Percentiles rank a stretch among this genome's conserved stretches.
These are phyloP conservation scores for Strigamia crassipes DNA, from an alignment of 2,888 invertebrate genomes.

Conservation along the genomic window DNA sequence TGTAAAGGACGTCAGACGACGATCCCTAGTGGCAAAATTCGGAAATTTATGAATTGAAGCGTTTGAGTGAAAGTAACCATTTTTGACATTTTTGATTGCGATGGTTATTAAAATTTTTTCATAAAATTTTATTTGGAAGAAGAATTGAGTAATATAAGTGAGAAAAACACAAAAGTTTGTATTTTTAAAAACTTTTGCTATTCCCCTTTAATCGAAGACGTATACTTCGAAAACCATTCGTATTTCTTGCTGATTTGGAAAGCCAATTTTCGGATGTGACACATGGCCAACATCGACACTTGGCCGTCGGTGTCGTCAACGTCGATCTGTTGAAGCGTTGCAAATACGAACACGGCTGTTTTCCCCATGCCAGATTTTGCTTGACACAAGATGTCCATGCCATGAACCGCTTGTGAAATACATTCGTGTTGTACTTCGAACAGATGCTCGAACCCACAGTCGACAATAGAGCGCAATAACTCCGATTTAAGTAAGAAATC, in stretches of 20 bases:
- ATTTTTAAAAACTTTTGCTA: too few species aligned
- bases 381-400: conserved; percentile 99
- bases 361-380: conserved; percentile 99
- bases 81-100: too few species aligned
- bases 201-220: conserved; percentile 90
- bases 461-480: conserved; percentile 94
- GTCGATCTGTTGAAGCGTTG: conserved; percentile 96
- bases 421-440: conserved; percentile 99
- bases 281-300: conserved; percentile 97
- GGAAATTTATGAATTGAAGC: too few species aligned
- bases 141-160: too few species aligned
- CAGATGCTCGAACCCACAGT: conserved; percentile 99
- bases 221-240: conserved; percentile 98
- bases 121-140: too few species aligned
- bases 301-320: conserved; percentile 94
- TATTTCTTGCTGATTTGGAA: conserved; percentile 99
- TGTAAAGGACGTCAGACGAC: too few species aligned
- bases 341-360: conserved; percentile 98
- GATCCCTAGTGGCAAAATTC: too few species aligned
- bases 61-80: too few species aligned
- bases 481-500: conserved; percentile 98
- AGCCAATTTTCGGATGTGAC: conserved; percentile 97
- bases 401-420: conserved; percentile 98
- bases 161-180: too few species aligned
- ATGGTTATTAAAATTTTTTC: too few species aligned